Conservation (phyloP, 37 sponge, comb jelly and placozoan species). For the Axinella damicornis region DNA sequence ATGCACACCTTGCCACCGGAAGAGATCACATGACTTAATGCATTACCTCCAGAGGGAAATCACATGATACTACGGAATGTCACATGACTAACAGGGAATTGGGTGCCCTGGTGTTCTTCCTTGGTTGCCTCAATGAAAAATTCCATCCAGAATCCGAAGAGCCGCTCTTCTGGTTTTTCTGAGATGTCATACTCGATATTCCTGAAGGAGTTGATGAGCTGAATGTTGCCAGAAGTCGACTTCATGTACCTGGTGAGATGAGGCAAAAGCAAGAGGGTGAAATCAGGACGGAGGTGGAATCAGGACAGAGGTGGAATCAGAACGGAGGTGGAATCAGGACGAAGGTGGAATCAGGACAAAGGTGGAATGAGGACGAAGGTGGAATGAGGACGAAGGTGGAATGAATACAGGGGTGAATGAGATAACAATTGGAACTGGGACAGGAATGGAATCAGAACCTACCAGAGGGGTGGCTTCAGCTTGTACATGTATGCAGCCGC, state of each 20-base stretch:
- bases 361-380: background rate
- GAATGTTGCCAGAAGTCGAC: slow-evolving; percentile 78
- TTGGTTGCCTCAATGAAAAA: slow-evolving; percentile 73
- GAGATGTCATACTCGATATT: slow-evolving; percentile 21
- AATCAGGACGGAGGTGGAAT: background rate
- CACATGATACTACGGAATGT: background rate
- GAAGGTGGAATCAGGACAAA: background rate
- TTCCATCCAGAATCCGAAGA: slow-evolving; percentile 86
- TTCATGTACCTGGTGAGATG: slow-evolving; percentile 71
- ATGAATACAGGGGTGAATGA: background rate
- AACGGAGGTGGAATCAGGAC: too few relatives aligned
- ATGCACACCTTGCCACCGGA: background rate
- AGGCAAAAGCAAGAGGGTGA: background rate
- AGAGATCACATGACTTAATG: background rate
- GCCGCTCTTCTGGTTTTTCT: slow-evolving; percentile 23
- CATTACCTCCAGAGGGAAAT: background rate
- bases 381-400: background rate
- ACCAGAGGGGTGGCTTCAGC: slow-evolving; percentile 83
- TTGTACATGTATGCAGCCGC: slow-evolving; percentile 88
- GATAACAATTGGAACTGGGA: background rate
- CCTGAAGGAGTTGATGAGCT: slow-evolving; percentile 63
- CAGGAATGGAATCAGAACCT: slow-evolving; percentile 11
- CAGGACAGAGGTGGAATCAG: background rate
- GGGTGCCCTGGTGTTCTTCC: slow-evolving; percentile 14
- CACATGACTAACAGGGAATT: slow-evolving; percentile 58